Evolutionary conservation across 2,888 invertebrate genomes (phyloP).

Genomic region (Chelonus formosanus): DNA sequence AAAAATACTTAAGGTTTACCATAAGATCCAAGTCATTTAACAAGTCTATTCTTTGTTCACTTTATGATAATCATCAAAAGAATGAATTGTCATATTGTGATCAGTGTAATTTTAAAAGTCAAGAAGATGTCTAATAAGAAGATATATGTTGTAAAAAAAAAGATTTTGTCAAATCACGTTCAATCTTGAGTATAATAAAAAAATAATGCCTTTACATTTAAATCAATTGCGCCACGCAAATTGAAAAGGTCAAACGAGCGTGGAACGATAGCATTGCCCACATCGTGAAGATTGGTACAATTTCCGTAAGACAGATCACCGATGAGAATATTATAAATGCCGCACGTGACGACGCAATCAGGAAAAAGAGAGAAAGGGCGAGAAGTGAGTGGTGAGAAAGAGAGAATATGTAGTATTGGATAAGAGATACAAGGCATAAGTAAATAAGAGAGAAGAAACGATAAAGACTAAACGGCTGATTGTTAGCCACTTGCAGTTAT

Average conservation of each 20-base stretch:
- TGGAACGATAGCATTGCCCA: constrained; percentile 37
- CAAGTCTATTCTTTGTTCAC: not conserved
- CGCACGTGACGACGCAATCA: constrained; percentile 29
- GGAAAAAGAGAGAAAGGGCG: constrained; percentile 1
- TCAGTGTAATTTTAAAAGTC: constrained; percentile 14
- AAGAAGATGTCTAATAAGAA: constrained; percentile 1
- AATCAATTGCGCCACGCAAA: constrained; percentile 38
- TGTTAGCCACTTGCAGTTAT: not conserved
- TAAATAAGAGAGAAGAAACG: not conserved
- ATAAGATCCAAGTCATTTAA: too few species aligned
- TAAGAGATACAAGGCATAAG: constrained; percentile 6
- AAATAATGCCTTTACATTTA: constrained; percentile 33
- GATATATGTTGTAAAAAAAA: constrained; percentile 15
- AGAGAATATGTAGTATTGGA: constrained; percentile 1
- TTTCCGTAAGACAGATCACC: constrained; percentile 37
- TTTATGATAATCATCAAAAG: not conserved
- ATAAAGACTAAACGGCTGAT: not conserved
- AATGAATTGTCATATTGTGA: constrained; percentile 11
- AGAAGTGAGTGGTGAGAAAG: constrained; percentile 1
- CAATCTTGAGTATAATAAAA: constrained; percentile 15
- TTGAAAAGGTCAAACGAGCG: constrained; percentile 38
- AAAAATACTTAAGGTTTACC: too few species aligned
- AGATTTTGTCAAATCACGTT: constrained; percentile 20
- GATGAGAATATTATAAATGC: constrained; percentile 38
- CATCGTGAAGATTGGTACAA: constrained; percentile 36